phyloP scores from a whole-genome alignment of 2,113 vertebrate species.

The Bothrops jararaca region DNA sequence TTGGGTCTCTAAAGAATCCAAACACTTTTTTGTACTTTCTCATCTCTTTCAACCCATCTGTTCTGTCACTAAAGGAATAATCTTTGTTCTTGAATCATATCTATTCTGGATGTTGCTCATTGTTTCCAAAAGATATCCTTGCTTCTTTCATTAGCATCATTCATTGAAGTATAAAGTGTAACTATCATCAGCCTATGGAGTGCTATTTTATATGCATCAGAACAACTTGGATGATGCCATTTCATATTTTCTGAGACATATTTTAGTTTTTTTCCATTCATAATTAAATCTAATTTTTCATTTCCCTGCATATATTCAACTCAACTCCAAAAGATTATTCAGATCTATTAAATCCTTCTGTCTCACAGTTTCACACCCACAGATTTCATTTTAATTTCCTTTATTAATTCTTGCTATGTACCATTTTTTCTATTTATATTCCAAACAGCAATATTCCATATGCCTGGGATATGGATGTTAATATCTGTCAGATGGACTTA shows the following conservation, averaged over 20 bases:
- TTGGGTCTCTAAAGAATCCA: not conserved
- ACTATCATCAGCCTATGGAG: not conserved
- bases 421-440: not conserved
- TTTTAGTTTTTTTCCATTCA: not conserved
- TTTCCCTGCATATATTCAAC: not conserved
- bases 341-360: not conserved
- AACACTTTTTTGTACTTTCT: not conserved
- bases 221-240: not conserved
- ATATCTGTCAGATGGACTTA: too few species aligned
- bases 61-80: not conserved
- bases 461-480: not conserved
- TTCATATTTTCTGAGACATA: not conserved
- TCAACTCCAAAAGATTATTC: not conserved
- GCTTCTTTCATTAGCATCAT: not conserved
- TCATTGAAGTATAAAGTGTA: not conserved
- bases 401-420: not conserved
- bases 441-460: not conserved
- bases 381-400: not conserved
- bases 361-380: not conserved
- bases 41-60: not conserved
- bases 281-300: not conserved
- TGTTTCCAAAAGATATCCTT: not conserved
- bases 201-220: not conserved
- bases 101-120: not conserved
- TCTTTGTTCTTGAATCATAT: not conserved